Conservation (phyloP, 2,888 invertebrate species). For the Cheilosia impressa region DNA sequence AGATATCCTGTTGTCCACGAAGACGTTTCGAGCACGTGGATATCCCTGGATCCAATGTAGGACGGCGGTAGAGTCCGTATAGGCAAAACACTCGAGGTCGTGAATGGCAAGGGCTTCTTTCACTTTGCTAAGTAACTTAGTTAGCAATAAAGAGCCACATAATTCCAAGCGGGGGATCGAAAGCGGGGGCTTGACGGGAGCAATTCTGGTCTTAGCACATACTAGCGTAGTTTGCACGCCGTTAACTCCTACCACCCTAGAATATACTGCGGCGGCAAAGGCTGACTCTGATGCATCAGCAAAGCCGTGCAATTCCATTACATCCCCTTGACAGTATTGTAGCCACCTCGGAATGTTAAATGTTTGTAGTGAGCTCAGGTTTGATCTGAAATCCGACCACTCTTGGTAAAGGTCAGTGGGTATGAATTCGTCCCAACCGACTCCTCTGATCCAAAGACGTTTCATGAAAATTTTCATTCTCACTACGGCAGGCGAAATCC, state of each 20-base stretch:
- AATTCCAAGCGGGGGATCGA: conserved; percentile 5
- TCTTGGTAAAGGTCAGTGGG: conserved; percentile 3
- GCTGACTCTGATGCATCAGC: conserved; percentile 31
- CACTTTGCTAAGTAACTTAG: background rate
- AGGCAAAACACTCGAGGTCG: background rate
- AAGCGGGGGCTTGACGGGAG: background rate
- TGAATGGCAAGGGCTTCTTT: background rate
- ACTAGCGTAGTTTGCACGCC: conserved; percentile 55
- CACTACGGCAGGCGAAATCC: conserved; percentile 13
- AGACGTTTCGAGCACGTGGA: background rate
- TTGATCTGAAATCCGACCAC: conserved; percentile 12
- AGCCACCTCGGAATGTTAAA: conserved; percentile 37
- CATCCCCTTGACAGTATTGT: background rate
- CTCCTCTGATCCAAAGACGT: background rate
- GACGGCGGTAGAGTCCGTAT: too few relatives aligned
- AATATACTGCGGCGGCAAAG: conserved; percentile 37
- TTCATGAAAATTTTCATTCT: conserved; percentile 39
- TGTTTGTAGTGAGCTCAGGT: too few relatives aligned
- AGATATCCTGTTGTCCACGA: background rate
- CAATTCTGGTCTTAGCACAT: background rate
- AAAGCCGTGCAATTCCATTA: conserved; percentile 31
- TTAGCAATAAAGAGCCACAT: conserved; percentile 22
- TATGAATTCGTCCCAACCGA: conserved; percentile 20
- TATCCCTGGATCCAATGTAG: background rate
- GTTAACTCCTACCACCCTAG: background rate